Conservation (phyloP, 2,797 vertebrate species). For the Anas bernieri region DNA sequence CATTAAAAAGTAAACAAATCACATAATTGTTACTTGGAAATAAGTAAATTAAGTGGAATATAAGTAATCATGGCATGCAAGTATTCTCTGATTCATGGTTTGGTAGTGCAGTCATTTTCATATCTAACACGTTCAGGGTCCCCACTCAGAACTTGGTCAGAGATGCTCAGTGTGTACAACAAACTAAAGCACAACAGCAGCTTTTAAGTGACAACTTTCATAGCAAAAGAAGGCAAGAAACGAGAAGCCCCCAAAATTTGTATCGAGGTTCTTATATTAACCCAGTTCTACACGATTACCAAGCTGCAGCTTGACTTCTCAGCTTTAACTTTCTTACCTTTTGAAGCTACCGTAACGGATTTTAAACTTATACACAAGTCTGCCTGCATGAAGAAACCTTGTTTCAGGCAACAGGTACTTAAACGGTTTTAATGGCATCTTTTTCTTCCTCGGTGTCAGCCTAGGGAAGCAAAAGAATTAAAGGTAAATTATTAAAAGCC, state of each 20-base stretch:
- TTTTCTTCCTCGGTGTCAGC: not conserved
- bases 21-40: not conserved
- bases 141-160: too few species aligned
- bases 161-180: not conserved
- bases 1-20: not conserved
- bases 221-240: not conserved
- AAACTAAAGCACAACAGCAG: not conserved
- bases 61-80: too few species aligned
- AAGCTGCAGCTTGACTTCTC: too few species aligned
- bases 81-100: too few species aligned
- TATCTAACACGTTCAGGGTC: too few species aligned
- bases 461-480: not conserved
- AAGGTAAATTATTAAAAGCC: not conserved
- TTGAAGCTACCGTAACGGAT: constrained; percentile 7
- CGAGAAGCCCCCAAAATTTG: accelerated
- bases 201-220: not conserved
- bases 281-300: not conserved
- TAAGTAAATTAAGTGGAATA: not conserved
- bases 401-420: not conserved
- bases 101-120: too few species aligned
- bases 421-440: not conserved
- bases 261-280: not conserved
- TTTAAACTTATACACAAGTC: constrained; percentile 43
- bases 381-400: constrained; percentile 25
- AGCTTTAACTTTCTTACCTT: not conserved